Evolutionary conservation across 2,113 vertebrate species (phyloP).

Genomic region (Scomber japonicus): DNA sequence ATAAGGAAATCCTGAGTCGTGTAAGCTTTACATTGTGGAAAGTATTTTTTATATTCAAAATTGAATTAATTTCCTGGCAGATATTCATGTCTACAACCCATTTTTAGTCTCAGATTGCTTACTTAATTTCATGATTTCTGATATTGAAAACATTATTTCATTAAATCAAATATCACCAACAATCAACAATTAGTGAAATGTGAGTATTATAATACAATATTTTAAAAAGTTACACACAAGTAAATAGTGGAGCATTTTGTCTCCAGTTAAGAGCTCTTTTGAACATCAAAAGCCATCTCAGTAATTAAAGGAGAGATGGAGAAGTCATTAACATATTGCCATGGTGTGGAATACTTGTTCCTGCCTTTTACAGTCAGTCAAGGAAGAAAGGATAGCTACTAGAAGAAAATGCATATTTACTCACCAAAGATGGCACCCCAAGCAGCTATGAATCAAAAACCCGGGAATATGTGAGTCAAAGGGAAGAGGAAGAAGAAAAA

Average conservation of each 20-base stretch:
- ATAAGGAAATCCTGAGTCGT: neutral
- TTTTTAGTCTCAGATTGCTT: neutral
- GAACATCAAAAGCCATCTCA: conserved; percentile 46
- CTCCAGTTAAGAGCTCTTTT: conserved; percentile 15
- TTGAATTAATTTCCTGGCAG: neutral
- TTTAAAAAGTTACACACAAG: conserved; percentile 25
- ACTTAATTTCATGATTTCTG: neutral
- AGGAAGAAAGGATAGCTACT: conserved; percentile 35
- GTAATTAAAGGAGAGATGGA: conserved; percentile 12
- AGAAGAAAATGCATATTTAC: conserved; percentile 44
- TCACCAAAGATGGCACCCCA: conserved; percentile 20
- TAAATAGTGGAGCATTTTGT: conserved; percentile 25
- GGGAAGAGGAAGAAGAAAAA: conserved; percentile 31
- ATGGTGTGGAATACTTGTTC: conserved; percentile 20
- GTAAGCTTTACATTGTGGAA: neutral
- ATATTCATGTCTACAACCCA: neutral
- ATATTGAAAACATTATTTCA: neutral
- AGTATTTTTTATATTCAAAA: neutral
- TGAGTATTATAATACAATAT: neutral
- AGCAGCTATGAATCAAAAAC: conserved; percentile 51
- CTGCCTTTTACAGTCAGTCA: conserved; percentile 24
- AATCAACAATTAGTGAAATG: neutral
- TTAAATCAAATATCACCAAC: neutral
- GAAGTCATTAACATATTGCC: conserved; percentile 23
- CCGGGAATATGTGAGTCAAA: conserved; percentile 42